Evolutionary conservation across 64 coral and sea anemone genomes (phyloP).

Genomic region (Cladopsammia gracilis): DNA sequence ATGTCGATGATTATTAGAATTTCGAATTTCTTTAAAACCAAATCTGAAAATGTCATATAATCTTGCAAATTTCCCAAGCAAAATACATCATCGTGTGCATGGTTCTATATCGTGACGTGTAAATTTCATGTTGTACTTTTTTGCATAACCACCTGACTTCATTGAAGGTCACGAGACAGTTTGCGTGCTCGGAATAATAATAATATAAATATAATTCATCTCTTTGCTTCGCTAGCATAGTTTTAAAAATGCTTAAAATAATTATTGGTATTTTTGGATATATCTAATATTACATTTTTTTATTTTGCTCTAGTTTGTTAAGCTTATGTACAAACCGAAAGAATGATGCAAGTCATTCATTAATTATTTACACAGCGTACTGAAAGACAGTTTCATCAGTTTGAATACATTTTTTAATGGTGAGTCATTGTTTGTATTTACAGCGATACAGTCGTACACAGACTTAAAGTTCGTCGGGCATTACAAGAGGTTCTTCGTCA

Average conservation of each 20-base stretch:
- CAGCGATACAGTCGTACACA: conserved; percentile 17
- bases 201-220: no score
- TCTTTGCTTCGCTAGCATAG: not conserved
- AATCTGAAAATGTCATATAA: not conserved
- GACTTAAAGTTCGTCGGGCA: conserved; percentile 27
- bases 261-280: no score
- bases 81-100: no score
- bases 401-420: not conserved
- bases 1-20: not conserved
- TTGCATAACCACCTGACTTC: not conserved
- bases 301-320: no score
- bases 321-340: no score
- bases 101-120: not conserved
- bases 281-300: no score
- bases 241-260: no score
- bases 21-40: not conserved
- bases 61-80: not conserved
- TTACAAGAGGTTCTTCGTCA: conserved; percentile 56
- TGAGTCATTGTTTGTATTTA: not conserved
- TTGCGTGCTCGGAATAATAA: not conserved
- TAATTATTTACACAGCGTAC: not conserved
- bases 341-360: not conserved
- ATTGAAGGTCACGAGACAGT: not conserved
- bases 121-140: not conserved
- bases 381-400: no score